Percentiles rank a stretch among this genome's conserved stretches.
Conservation (phyloP, 2,113 vertebrate species). For the Leucosticte australis region DNA sequence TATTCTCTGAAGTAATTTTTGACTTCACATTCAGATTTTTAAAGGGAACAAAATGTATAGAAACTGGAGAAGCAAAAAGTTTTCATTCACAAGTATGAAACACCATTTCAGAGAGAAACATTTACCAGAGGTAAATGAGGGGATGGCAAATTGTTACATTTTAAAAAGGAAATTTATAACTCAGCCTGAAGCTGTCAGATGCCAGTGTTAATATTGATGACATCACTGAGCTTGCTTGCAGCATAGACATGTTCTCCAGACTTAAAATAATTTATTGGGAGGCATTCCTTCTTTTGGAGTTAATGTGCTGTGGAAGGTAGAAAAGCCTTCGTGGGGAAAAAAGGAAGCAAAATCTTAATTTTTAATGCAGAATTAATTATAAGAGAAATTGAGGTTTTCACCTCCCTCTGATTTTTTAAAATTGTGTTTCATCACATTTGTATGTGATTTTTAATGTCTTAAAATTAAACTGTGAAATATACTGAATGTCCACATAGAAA, state of each 20-base stretch:
- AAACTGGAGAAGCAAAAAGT: neutral
- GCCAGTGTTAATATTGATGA: neutral
- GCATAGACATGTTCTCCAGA: neutral
- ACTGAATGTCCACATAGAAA: neutral
- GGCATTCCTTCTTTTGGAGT: neutral
- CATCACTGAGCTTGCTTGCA: neutral
- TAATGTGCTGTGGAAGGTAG: neutral
- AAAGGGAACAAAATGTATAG: neutral
- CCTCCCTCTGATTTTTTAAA: neutral
- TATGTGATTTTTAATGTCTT: neutral
- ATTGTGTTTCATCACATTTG: neutral
- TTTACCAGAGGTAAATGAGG: neutral
- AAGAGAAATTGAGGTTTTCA: neutral
- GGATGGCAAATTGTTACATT: neutral
- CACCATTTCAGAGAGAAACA: neutral
- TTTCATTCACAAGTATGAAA: neutral
- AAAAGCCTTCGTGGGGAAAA: neutral
- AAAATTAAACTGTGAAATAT: neutral
- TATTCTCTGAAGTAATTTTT: neutral
- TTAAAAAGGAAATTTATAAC: neutral
- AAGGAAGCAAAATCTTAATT: neutral
- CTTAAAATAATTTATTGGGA: neutral
- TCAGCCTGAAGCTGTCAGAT: neutral
- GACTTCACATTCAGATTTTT: neutral
- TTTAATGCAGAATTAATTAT: neutral